Evolutionary conservation across 64 coral and sea anemone species (phyloP).

Genomic region (Astreopora myriophthalma): DNA sequence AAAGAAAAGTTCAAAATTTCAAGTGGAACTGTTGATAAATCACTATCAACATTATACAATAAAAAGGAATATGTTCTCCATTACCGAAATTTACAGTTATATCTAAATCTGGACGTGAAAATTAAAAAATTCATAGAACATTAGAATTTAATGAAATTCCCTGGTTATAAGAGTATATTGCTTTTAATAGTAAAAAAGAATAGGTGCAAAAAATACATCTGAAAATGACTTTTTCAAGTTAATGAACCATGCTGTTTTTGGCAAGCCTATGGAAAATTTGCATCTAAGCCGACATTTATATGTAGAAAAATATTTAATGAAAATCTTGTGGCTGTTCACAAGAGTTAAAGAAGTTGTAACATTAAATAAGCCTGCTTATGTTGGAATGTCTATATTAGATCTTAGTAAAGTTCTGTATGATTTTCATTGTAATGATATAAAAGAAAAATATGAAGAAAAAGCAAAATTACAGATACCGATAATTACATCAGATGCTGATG

Average conservation of each 20-base stretch:
- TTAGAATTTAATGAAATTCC: neutral
- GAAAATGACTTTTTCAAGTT: constrained; percentile 25
- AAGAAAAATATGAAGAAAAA: neutral
- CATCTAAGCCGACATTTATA: neutral
- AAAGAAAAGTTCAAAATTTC: neutral
- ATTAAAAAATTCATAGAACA: neutral
- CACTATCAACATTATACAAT: neutral
- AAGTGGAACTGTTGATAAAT: neutral
- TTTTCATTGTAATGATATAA: neutral
- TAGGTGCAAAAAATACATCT: constrained; percentile 16
- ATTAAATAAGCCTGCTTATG: too few relatives aligned
- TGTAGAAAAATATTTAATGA: constrained; percentile 6
- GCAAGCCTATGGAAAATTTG: constrained; percentile 27
- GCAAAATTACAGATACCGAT: too few relatives aligned
- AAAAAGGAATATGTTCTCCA: neutral
- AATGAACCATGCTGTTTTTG: neutral
- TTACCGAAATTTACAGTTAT: neutral
- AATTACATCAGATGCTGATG: too few relatives aligned
- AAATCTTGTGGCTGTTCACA: neutral
- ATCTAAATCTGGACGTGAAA: neutral
- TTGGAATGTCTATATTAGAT: too few relatives aligned
- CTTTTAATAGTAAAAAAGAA: neutral
- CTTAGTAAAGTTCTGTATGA: neutral
- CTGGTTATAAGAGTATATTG: neutral
- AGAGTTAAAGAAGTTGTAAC: neutral